These are phyloP conservation scores for Phaethon lepturus DNA, from an alignment of 2,113 vertebrate species.

Conservation along the genomic window DNA sequence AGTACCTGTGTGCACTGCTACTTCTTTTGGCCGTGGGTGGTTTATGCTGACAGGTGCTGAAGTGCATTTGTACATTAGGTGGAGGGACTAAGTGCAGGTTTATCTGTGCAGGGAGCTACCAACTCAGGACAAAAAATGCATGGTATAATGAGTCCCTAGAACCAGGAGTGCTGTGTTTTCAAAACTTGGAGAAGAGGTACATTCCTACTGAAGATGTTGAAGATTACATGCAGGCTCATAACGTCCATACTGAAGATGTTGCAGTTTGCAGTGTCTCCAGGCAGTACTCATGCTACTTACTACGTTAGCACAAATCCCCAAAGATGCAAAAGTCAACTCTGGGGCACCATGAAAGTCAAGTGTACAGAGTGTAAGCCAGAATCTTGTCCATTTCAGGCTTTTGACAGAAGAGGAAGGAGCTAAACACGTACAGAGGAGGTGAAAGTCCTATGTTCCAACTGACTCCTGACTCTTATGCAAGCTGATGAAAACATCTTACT, in stretches of 20 bases:
- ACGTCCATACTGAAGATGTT: background rate
- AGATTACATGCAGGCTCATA: no score
- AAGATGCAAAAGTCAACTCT: background rate
- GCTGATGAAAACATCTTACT: background rate
- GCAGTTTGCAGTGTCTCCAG: background rate
- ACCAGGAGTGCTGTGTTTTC: background rate
- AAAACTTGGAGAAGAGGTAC: background rate
- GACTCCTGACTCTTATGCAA: background rate
- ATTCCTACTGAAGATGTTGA: background rate
- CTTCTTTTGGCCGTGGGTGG: background rate
- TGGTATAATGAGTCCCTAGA: background rate
- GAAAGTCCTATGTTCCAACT: background rate
- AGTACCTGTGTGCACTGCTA: fast-evolving
- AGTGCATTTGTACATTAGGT: fast-evolving
- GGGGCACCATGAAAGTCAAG: background rate
- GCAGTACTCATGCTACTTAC: background rate
- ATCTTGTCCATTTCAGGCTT: background rate
- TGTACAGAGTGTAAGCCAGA: background rate
- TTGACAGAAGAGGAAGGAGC: background rate
- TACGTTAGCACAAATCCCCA: background rate
- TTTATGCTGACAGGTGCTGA: background rate
- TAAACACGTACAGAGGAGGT: fast-evolving
- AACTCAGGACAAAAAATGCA: background rate
- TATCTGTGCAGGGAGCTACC: background rate
- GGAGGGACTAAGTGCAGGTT: background rate